Conservation (phyloP, 2,888 invertebrate species). For the Gnatocerus cornutus region DNA sequence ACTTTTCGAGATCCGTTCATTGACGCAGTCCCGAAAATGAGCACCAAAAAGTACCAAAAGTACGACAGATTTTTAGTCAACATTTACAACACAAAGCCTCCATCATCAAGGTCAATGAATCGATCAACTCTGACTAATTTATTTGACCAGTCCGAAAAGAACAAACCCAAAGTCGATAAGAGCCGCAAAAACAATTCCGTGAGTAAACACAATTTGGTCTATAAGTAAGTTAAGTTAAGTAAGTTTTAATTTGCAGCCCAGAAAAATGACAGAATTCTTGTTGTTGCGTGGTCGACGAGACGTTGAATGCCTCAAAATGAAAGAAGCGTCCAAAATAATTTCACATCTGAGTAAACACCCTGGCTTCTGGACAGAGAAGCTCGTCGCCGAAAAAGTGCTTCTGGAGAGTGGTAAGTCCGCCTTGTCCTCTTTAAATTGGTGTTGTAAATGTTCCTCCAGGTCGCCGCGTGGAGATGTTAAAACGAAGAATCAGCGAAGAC, state of each 20-base stretch:
- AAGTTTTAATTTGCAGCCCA: slow-evolving; percentile 16
- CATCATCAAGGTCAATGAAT: too few species aligned
- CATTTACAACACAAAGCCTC: too few species aligned
- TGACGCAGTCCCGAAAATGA: too few species aligned
- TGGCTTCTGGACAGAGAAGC: slow-evolving; percentile 52
- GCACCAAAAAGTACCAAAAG: too few species aligned
- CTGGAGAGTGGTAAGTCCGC: slow-evolving; percentile 61
- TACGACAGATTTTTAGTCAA: too few species aligned
- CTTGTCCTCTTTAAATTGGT: background rate
- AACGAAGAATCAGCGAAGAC: slow-evolving; percentile 9
- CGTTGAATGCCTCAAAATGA: slow-evolving; percentile 62
- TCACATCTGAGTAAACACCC: slow-evolving; percentile 53
- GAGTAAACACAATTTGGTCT: too few species aligned
- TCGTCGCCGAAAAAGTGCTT: slow-evolving; percentile 64
- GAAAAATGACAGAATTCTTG: slow-evolving; percentile 41
- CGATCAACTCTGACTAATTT: too few species aligned
- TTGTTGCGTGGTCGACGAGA: slow-evolving; percentile 56
- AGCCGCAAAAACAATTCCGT: too few species aligned
- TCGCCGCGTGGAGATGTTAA: slow-evolving; percentile 7
- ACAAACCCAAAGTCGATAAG: too few species aligned
- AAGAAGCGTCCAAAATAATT: slow-evolving; percentile 62
- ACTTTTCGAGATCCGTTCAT: too few species aligned
- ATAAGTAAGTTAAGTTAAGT: too few species aligned
- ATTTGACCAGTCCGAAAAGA: too few species aligned
- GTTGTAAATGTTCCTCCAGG: slow-evolving; percentile 19